phyloP scores from a whole-genome alignment of 2,888 invertebrate genomes.

The Oligia latruncula region DNA sequence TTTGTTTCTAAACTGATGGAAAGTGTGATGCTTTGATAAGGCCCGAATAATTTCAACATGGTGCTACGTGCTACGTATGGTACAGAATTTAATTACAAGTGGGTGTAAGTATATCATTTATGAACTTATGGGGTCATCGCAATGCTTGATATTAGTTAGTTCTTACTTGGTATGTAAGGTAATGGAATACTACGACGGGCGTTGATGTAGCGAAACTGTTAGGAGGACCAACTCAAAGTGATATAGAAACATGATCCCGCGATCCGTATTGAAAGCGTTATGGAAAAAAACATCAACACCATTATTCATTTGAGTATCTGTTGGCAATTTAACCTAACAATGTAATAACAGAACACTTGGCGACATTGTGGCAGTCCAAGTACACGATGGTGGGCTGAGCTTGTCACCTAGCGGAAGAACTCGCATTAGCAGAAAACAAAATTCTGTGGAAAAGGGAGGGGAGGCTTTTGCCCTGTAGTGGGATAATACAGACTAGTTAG shows the following conservation, averaged over 20 bases:
- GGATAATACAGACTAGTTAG: background rate
- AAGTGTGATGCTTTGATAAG: slow-evolving; percentile 49
- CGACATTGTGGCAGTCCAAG: background rate
- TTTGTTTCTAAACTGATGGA: slow-evolving; percentile 54
- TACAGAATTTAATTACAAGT: slow-evolving; percentile 20
- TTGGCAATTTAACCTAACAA: background rate
- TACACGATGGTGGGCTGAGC: background rate
- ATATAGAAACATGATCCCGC: background rate
- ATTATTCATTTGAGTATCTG: background rate
- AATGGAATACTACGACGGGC: background rate
- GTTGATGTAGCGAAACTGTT: background rate
- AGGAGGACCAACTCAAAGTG: background rate
- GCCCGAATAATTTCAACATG: slow-evolving; percentile 20
- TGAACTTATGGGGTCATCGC: slow-evolving; percentile 10
- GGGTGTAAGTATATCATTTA: slow-evolving; percentile 35
- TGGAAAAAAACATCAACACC: too few species aligned
- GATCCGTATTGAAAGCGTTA: too few species aligned
- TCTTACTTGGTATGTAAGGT: background rate
- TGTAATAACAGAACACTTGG: background rate
- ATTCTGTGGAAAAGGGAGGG: background rate
- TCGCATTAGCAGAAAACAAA: background rate
- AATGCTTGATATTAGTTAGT: background rate
- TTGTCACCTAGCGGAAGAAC: background rate
- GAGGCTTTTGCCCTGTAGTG: too few species aligned
- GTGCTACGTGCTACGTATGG: background rate